Percentiles rank a stretch among this genome's conserved stretches.
These are phyloP conservation scores for Drosophila differens DNA, from an alignment of 2,888 invertebrate species.

Conservation along the genomic window DNA sequence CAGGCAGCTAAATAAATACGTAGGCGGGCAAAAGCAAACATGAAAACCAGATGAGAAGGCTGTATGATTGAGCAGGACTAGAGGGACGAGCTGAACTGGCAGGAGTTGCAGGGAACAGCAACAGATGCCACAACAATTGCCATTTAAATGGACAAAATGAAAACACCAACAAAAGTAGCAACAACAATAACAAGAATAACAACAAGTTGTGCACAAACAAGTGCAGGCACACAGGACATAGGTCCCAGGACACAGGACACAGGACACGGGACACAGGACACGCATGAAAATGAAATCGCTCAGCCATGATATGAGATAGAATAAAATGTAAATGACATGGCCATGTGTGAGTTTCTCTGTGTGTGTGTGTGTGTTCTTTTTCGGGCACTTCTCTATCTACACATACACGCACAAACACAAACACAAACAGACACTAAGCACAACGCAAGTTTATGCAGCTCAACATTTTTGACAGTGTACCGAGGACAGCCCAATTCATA, in stretches of 20 bases:
- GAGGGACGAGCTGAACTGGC: neutral
- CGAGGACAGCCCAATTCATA: slow-evolving; percentile 18
- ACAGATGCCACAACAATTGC: slow-evolving; percentile 76
- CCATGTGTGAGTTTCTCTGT: neutral
- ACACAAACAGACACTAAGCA: slow-evolving; percentile 26
- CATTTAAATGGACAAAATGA: slow-evolving; percentile 62
- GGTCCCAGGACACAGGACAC: neutral
- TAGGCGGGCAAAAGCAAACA: slow-evolving; percentile 53
- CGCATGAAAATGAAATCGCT: slow-evolving; percentile 69
- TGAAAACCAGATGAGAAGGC: slow-evolving; percentile 61
- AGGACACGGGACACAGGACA: slow-evolving; percentile 36
- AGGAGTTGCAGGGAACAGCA: slow-evolving; percentile 54
- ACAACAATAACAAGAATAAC: slow-evolving; percentile 41
- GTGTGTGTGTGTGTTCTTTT: slow-evolving; percentile 1
- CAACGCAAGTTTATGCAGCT: slow-evolving; percentile 53
- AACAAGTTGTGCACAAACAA: slow-evolving; percentile 47
- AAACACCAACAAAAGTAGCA: slow-evolving; percentile 31
- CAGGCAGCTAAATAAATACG: slow-evolving; percentile 57
- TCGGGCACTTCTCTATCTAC: neutral
- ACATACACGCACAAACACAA: slow-evolving; percentile 8
- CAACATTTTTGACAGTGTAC: slow-evolving; percentile 72
- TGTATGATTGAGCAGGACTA: neutral
- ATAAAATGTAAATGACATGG: slow-evolving; percentile 63
- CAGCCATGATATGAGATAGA: slow-evolving; percentile 66
- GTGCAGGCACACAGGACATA: slow-evolving; percentile 22